Evolutionary conservation across 2,888 invertebrate genomes (phyloP), one percentile per base, ranked within the genome.

Genomic region (Auanema sp.): DNA sequence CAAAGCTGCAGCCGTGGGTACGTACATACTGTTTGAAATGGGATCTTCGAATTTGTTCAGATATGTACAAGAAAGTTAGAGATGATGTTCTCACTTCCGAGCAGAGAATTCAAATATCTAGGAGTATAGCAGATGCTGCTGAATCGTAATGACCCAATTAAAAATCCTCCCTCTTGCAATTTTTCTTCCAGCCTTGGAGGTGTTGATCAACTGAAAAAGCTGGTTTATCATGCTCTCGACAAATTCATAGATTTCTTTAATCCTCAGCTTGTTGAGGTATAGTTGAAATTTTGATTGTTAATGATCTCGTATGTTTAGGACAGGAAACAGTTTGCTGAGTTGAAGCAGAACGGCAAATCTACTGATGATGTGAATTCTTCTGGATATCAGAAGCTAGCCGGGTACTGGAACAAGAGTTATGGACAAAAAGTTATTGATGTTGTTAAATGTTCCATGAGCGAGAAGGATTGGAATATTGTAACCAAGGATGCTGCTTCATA

Each of bases 381-480:
- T 61, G 60, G 57, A 21, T 60, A 60, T 52, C 58, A 62, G 33
- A 57, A 40, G 12, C 63, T 68, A 59, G 56, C 59, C 23, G 49
- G 51, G 24, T 68, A 68, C 47, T 68, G 65, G 57, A 65, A 65
- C 42, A 58, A 65, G 18, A 65, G 63, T 40, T 68, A 65, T 24
- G 68, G 65, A 43, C 68, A 68, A 44, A 63, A 63, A 58, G 62
- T 68, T 0, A 65, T 68, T 53, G 65, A 68, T 55, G 64, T 62
- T 40, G 63, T 68, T 10, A 68, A 68, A 42, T 58, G 62, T 41
- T 65, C 68, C 23, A 68, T 68, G 68, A 62, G 63, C 11, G 59
- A 58, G 33, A 61, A 64, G 25, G 64, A 64, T 47, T 64, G 68
- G 63, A 11, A 11, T 12, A 58, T 69, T 16, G 60, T 60, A n/a